These are phyloP conservation scores for Xylocampa areola DNA, from an alignment of 2,888 invertebrate genomes.

Conservation along the genomic window DNA sequence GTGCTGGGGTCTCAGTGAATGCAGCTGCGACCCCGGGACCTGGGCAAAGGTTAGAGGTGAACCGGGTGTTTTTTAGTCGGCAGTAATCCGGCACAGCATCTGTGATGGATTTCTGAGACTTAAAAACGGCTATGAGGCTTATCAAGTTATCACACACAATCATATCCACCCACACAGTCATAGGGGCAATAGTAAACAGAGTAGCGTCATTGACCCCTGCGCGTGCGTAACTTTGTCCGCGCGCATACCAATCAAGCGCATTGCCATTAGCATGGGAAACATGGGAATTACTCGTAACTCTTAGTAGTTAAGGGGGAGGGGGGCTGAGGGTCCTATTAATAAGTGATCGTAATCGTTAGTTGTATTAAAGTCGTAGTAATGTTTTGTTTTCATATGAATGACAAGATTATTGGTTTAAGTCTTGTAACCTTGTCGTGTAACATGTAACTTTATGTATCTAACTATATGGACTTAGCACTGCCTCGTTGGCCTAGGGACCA, in stretches of 20 bases:
- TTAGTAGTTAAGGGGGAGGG: slow-evolving; percentile 16
- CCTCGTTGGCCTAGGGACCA: too few species aligned
- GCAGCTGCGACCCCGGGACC: too few species aligned
- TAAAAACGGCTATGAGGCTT: too few species aligned
- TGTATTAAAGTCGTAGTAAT: slow-evolving; percentile 20
- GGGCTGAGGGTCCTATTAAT: slow-evolving; percentile 23
- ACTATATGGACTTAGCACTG: too few species aligned
- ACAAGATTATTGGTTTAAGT: neutral
- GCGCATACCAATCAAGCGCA: slow-evolving; percentile 81
- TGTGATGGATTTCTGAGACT: too few species aligned
- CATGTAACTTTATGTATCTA: too few species aligned
- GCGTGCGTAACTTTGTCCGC: slow-evolving; percentile 64
- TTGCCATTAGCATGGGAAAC: slow-evolving; percentile 75
- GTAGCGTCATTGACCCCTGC: slow-evolving; percentile 70
- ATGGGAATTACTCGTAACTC: slow-evolving; percentile 51
- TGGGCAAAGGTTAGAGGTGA: too few species aligned
- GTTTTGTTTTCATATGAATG: slow-evolving; percentile 11
- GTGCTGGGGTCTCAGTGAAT: too few species aligned
- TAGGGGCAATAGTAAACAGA: slow-evolving; percentile 35
- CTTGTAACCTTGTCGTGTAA: too few species aligned
- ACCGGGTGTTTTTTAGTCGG: too few species aligned
- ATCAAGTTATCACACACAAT: too few species aligned
- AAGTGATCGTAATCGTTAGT: slow-evolving; percentile 8
- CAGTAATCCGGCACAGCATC: too few species aligned
- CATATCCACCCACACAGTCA: slow-evolving; percentile 13